Evolutionary conservation across 2,113 vertebrate species (phyloP), one percentile per base, ranked within the genome.

Genomic region (Cyphomyrus discorhynchus): DNA sequence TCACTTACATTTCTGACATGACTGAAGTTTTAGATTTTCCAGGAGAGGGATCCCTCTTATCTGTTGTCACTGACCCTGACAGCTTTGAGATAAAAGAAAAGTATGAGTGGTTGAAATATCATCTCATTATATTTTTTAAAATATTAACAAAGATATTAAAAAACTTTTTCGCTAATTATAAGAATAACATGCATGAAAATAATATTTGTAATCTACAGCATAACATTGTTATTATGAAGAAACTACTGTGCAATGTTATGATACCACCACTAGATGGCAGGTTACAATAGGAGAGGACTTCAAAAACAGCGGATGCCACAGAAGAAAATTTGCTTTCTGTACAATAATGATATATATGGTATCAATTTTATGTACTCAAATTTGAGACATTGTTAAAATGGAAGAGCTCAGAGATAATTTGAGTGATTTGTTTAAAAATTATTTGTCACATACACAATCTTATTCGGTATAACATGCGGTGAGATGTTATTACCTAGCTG

Each of bases 191-290:
- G 31, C 15, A 42, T 80, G 0, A 19, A 80, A 80, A 80, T 42
- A 42, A 42, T 80, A 80, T 80, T 80, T 42, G 3, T 19, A 35
- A 80, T 80, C 74, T 39, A 80, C n/a, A 42, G 8, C 17, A 42
- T 19, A 80, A 86, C 46, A 35, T 17, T 70, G n/a, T 82, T 82
- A 42, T 24, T 24, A 11, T 47, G 19, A 87, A 5, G 19, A 52
- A 8, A 80, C 11, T 50, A 8, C 74, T 31, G 21, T 89, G 88
- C 47, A 80, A 50, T 49, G 19, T 19, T 17, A 89, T 21, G 70
- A 1, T 53, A 19, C 27, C 19, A 82, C 83, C 89, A 85, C 77
- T 39, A 89, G 89, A 62, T 89, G 89, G 89, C 89, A 89, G 77
- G 82, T 82, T 62, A 47, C 89, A 52, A 27, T 46, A 24, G 24